Percentiles rank a stretch among this genome's conserved stretches.
These are phyloP conservation scores for Metacarcinus magister DNA, from an alignment of 2,888 invertebrate species.

Conservation along the genomic window DNA sequence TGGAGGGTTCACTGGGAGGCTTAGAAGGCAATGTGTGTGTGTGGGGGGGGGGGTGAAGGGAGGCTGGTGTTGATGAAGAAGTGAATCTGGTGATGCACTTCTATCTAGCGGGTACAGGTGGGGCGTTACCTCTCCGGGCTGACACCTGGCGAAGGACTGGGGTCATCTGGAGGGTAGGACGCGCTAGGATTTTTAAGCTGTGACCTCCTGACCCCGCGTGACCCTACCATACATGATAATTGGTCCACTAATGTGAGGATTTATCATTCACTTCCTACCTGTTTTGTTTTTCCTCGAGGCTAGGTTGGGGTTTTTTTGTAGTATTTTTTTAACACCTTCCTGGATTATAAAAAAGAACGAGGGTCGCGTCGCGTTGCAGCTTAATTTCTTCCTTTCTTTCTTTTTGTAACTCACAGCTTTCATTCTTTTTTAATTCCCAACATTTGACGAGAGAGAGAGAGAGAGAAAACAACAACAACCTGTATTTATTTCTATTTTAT, in stretches of 20 bases:
- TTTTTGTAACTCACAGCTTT: not conserved
- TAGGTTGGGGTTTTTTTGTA: not conserved
- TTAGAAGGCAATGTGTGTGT: not conserved
- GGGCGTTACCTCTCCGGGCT: not conserved
- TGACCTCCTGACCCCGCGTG: slow-evolving; percentile 16
- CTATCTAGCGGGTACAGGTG: not conserved
- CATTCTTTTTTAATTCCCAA: not conserved
- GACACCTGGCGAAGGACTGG: slow-evolving; percentile 7
- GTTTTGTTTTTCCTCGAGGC: not conserved
- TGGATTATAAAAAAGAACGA: not conserved
- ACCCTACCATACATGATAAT: not conserved
- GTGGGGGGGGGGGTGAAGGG: not conserved
- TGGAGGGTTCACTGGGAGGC: not conserved
- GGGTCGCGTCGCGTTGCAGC: not conserved
- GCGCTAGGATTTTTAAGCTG: not conserved
- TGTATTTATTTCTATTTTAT: not conserved
- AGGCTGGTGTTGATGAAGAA: not conserved
- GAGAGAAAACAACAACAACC: too few relatives aligned
- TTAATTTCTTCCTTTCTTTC: not conserved
- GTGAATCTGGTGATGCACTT: not conserved
- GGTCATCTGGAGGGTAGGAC: slow-evolving; percentile 16
- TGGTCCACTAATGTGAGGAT: not conserved
- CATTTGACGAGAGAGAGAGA: too few relatives aligned
- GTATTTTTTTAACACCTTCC: not conserved
- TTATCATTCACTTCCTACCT: slow-evolving; percentile 27